Evolutionary conservation across 2,888 invertebrate genomes (phyloP).

Genomic region (Tethea ocularis): DNA sequence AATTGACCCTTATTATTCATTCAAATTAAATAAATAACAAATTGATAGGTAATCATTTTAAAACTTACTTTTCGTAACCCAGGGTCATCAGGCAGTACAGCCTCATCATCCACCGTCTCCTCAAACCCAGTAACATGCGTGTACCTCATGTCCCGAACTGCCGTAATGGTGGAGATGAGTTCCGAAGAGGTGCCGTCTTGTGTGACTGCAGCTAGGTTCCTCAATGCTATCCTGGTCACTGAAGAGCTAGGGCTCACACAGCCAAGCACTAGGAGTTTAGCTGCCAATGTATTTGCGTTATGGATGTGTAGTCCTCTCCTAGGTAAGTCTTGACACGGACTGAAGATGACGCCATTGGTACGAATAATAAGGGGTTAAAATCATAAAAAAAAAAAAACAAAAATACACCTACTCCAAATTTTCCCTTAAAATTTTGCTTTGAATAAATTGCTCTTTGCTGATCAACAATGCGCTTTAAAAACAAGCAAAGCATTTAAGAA

Average conservation of each 20-base stretch:
- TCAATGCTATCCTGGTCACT: constrained; percentile 67
- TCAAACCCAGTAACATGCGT: constrained; percentile 87
- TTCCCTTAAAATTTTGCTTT: no score
- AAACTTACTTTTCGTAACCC: neutral
- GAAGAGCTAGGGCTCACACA: constrained; percentile 91
- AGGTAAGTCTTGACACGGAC: constrained; percentile 74
- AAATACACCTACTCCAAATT: no score
- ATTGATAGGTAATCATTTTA: no score
- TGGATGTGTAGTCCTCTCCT: constrained; percentile 97
- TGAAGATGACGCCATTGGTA: no score
- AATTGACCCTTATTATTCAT: no score
- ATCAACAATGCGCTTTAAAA: no score
- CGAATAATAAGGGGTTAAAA: no score
- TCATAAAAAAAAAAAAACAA: no score
- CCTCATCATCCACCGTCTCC: constrained; percentile 70
- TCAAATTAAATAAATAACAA: no score
- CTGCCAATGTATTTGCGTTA: constrained; percentile 94
- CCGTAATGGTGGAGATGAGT: constrained; percentile 91
- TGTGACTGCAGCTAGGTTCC: constrained; percentile 68
- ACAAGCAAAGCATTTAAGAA: no score
- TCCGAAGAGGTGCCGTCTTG: constrained; percentile 72
- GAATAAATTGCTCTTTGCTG: no score
- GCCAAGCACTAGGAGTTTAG: constrained; percentile 88
- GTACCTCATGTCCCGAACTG: constrained; percentile 92
- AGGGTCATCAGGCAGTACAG: constrained; percentile 77